Percentiles rank a stretch among this genome's conserved stretches.
phyloP scores from a whole-genome alignment of 2,113 vertebrate species.

The Forbesichthys agassizii region DNA sequence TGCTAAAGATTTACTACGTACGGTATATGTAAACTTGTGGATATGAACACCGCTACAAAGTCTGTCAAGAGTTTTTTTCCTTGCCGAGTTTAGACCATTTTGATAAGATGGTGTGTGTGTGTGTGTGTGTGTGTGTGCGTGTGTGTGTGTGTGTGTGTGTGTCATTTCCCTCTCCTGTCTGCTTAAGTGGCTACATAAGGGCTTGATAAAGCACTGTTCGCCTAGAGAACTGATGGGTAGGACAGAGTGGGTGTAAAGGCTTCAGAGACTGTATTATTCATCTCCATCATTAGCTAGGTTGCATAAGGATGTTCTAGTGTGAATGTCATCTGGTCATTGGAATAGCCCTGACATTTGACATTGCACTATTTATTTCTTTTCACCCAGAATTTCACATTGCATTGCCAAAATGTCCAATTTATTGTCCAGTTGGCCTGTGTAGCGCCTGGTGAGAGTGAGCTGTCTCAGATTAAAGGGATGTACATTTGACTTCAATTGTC shows the following conservation, averaged over 20 bases:
- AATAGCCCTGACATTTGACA: slow-evolving; percentile 8
- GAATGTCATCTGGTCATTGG: slow-evolving; percentile 30
- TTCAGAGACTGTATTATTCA: slow-evolving; percentile 59
- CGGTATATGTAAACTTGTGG: too few relatives aligned
- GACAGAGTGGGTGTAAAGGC: slow-evolving; percentile 46
- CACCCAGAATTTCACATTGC: neutral
- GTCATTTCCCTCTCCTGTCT: slow-evolving; percentile 40
- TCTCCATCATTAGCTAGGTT: slow-evolving; percentile 55
- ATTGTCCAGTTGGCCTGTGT: slow-evolving; percentile 5
- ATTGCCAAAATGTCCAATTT: slow-evolving; percentile 5
- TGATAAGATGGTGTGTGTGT: slow-evolving; percentile 62
- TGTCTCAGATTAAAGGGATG: neutral
- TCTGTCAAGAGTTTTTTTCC: too few relatives aligned
- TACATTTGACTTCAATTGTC: slow-evolving; percentile 31
- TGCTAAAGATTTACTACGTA: slow-evolving; percentile 41
- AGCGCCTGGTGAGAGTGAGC: neutral
- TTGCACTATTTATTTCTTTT: neutral
- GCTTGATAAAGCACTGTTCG: slow-evolving; percentile 52
- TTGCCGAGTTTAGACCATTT: slow-evolving; percentile 44
- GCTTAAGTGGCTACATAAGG: slow-evolving; percentile 17
- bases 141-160: too few relatives aligned
- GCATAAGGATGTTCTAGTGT: slow-evolving; percentile 38
- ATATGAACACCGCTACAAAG: slow-evolving; percentile 7
- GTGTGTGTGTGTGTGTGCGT: too few relatives aligned
- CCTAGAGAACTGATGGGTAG: slow-evolving; percentile 46